Base-by-base conservation (phyloP, 2,797 vertebrate genomes). In the Nannoperca obscura region DNA sequence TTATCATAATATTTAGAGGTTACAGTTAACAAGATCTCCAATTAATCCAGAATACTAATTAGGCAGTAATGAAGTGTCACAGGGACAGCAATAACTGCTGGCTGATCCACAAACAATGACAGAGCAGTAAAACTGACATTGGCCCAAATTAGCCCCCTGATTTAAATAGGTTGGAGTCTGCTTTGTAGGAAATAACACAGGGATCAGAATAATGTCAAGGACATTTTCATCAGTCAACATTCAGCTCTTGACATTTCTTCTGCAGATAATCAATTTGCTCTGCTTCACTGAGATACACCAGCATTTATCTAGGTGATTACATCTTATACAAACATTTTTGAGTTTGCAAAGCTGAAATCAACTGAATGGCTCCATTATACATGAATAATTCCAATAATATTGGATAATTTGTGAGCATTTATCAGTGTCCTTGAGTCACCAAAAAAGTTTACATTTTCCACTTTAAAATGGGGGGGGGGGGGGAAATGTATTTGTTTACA, bases 1-100 rank as follows among this genome's bases (percentile, higher is more conserved):
- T 92, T 90, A 90, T 88, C 88, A 93, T 86, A 92, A 92, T 87
- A 93, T 92, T 94, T 91, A 88, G 90, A 93, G 93, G 91, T 92
- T 93, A 91, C 84, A 85, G 85, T 92, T 89, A 93, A 92, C 92
- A 93, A 90, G 89, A 89, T 79, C 78, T 88, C 80, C 86, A 93
- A 94, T 95, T 94, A 92, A 93, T 92, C 71, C 84, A n/a, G 82
- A 86, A 91, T 89, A 89, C 85, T 93, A 93, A 93, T 93, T 82
- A 91, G 84, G 83, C 78, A 71, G 86, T 89, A 91, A 92, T 92
- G 87, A 91, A 82, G 78, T 88, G 89, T 90, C 88, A 85, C 75
- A 27, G 52, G 76, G 78, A 72, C 61, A 19, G 85, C 79, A 88
- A 86, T 91, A 88, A 90, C 89, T 78, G 74, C 83, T 76, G 86